A percentile compares a stretch with the other conserved stretches of the same genome.
Evolutionary conservation across 1,140 invertebrate genomes (phyloP).

Genomic region (Papilio dardanus): DNA sequence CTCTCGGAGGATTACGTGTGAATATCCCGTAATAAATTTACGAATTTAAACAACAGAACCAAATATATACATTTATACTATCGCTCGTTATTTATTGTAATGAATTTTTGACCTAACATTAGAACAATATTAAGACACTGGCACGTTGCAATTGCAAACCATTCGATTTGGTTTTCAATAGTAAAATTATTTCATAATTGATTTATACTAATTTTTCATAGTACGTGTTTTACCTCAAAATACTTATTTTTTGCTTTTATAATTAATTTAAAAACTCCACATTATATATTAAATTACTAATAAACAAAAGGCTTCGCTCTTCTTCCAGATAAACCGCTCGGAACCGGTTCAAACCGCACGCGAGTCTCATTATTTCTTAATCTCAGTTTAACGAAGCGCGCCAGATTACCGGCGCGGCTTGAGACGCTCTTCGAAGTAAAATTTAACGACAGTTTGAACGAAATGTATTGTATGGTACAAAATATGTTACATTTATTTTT

Average conservation of each 20-base stretch:
- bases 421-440: neutral
- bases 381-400: constrained; percentile 19
- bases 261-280: neutral
- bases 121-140: too few relatives aligned
- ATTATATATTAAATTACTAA: neutral
- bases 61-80: too few relatives aligned
- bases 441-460: constrained; percentile 12
- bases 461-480: constrained; percentile 5
- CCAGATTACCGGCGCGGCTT: constrained; percentile 12
- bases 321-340: constrained; percentile 10
- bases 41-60: neutral
- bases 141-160: too few relatives aligned
- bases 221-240: neutral
- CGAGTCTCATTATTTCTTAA: constrained; percentile 20
- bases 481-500: neutral
- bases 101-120: too few relatives aligned
- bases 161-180: too few relatives aligned
- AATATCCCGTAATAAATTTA: neutral
- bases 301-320: neutral
- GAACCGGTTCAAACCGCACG: constrained; percentile 12
- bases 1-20: constrained; percentile 5
- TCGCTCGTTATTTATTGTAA: too few relatives aligned
- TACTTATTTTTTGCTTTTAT: neutral
- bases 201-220: too few relatives aligned
- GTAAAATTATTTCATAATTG: too few relatives aligned